Base-by-base conservation (phyloP, 1,140 invertebrate genomes). In the Lasioglossum baleicum region DNA sequence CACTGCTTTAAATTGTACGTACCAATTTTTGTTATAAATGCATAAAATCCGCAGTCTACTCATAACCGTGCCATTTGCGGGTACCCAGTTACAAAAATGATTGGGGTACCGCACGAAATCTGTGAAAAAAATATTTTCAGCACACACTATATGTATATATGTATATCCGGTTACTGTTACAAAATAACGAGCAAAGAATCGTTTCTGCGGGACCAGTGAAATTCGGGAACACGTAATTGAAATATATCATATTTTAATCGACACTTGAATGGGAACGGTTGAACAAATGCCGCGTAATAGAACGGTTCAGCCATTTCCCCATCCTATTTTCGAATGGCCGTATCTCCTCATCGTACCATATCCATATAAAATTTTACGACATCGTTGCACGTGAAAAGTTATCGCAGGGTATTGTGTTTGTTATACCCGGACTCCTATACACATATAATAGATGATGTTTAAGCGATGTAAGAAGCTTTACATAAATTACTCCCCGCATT, bases 401-500 rank as follows among this genome's bases (percentile, higher is more conserved):
- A 63, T 71, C 67, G 58, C 58, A 0, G 20, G 26, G 15, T 15
- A 65, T 78, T 65, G 60, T 56, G 13, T 75, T 80, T 74, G 53
- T 51, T 80, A 73, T 48, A n/a, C 20, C 56, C 13, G 22, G 13
- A 22, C 42, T 64, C 31, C 58, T 56, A 42, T n/a, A n/a, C n/a
- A n/a, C n/a, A n/a, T 53, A 71, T 44, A 65, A 61, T 71, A n/a
- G 60, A 64, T 48, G 67, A 78, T 75, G 64, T 53, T 67, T 66
- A 26, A 67, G 65, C 71, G 71, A 75, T 67, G 42, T 80, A 80
- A 80, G 71, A 67, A 80, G 71, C 64, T 74, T 80, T 80, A 51
- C 31, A 80, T 80, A 80, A 80, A 80, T 80, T 80, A 67, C 42
- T 11, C 7, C 7, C 13, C 22, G 70, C 51, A 64, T 35, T 63